Conservation (phyloP, 2,888 invertebrate genomes). For the Drosophila basisetae region DNA sequence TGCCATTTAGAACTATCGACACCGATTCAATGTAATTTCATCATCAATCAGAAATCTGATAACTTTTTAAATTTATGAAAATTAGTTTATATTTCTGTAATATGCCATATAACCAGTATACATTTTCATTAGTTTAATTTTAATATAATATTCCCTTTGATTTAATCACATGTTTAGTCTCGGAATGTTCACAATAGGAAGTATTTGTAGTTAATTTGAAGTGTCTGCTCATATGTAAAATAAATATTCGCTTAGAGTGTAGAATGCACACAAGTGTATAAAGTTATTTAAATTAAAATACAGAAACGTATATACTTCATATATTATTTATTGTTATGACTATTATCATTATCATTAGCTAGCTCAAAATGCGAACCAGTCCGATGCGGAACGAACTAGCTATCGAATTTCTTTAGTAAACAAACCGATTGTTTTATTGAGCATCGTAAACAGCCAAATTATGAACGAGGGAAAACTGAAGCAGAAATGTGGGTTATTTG, state of each 20-base stretch:
- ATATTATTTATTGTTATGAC: not conserved
- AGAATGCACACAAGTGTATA: not conserved
- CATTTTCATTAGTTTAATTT: not conserved
- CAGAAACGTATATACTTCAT: not conserved
- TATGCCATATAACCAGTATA: not conserved
- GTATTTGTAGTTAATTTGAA: not conserved
- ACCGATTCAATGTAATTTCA: not conserved
- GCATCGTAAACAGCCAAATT: conserved; percentile 6
- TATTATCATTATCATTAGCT: not conserved
- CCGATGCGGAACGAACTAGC: conserved; percentile 4
- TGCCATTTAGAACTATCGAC: conserved; percentile 9
- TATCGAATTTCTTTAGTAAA: conserved; percentile 32
- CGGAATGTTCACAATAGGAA: not conserved
- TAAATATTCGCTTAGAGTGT: not conserved
- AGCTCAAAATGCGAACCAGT: not conserved
- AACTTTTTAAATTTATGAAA: not conserved
- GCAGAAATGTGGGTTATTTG: conserved; percentile 29
- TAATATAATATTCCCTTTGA: not conserved
- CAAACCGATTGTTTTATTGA: conserved; percentile 27
- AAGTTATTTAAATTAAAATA: not conserved
- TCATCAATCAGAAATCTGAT: not conserved
- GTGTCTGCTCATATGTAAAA: not conserved
- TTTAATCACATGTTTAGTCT: not conserved
- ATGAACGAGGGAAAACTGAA: conserved; percentile 44
- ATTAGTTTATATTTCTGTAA: too few relatives aligned